Evolutionary conservation across 2,797 vertebrate genomes (phyloP), one percentile per base, ranked within the genome.

Genomic region (Taenioides sp.): DNA sequence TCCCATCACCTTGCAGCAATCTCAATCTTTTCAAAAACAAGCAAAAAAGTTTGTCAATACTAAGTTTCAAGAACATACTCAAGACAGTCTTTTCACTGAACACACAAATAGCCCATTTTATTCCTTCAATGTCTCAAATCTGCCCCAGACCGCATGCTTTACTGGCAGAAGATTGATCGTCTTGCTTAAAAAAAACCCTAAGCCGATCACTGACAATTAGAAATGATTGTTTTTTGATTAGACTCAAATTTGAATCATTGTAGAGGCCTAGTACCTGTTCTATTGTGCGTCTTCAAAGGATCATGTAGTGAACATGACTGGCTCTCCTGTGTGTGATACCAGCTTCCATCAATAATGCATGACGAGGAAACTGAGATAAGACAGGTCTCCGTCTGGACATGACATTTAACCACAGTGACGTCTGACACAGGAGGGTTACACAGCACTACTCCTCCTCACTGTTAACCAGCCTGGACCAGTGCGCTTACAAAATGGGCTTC

Each of bases 261-360:
- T 6, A 58, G 60, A 52, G 18, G 12, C 47, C 47, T 50, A 47
- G n/a, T 23, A 27, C 22, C 58, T 16, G 40, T 59, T 9, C 27
- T 25, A 62, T 70, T 31, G 64, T 49, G 77, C 31, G 43, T 74
- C 69, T 81, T 75, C 72, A 70, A 25, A 75, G 52, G 65, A 76
- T 27, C 80, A 59, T 75, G 76, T 80, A 75, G 75, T 73, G 65
- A 58, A 40, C 60, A 58, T 71, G 72, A 81, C 77, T 22, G 62
- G 52, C 67, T 6, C 80, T 71, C 76, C 79, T 52, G 73, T 69
- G 81, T 80, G 80, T 75, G 85, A 88, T 87, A 84, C 79, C 74
- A 59, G 69, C 76, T 67, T 79, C 82, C 88, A 92, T 94, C 77
- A 93, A 93, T 93, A 92, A 92, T 94, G 87, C 85, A 93, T 84